Evolutionary conservation across 1,140 invertebrate species (phyloP).

Genomic region (Listronotus bonariensis): DNA sequence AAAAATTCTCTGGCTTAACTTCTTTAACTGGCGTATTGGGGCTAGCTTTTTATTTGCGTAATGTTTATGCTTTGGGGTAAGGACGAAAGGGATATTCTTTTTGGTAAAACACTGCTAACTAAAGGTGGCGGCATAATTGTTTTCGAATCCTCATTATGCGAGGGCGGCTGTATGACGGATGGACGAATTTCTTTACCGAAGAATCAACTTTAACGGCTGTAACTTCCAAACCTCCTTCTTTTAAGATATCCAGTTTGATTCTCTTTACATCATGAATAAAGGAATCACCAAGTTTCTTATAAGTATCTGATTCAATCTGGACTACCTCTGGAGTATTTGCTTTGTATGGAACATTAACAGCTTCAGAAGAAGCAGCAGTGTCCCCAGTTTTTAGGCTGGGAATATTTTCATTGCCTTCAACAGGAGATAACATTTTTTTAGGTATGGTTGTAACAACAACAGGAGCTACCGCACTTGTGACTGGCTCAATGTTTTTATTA

Average conservation of each 20-base stretch:
- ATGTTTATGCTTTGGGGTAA: constrained; percentile 32
- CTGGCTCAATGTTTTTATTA: constrained; percentile 44
- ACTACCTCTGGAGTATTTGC: constrained; percentile 68
- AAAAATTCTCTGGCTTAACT: constrained; percentile 20
- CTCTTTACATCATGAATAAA: constrained; percentile 61
- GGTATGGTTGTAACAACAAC: constrained; percentile 35
- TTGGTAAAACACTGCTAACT: constrained; percentile 22
- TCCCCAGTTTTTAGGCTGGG: constrained; percentile 47
- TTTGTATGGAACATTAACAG: constrained; percentile 58
- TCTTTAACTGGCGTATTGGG: constrained; percentile 26
- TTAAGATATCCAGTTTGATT: constrained; percentile 73
- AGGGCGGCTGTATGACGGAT: constrained; percentile 50
- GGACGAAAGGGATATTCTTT: constrained; percentile 18
- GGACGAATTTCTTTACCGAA: constrained; percentile 50
- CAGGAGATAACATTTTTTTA: constrained; percentile 51
- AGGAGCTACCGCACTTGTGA: constrained; percentile 36
- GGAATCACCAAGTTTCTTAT: constrained; percentile 22
- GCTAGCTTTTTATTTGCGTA: constrained; percentile 26
- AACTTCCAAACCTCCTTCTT: constrained; percentile 73
- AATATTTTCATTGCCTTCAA: constrained; percentile 64
- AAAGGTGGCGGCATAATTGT: constrained; percentile 50
- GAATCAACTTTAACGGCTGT: constrained; percentile 62
- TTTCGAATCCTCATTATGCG: constrained; percentile 32
- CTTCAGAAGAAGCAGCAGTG: constrained; percentile 18
- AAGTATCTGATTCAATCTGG: constrained; percentile 59